Conservation (phyloP, 1,140 invertebrate genomes). For the Cotesia glomerata region DNA sequence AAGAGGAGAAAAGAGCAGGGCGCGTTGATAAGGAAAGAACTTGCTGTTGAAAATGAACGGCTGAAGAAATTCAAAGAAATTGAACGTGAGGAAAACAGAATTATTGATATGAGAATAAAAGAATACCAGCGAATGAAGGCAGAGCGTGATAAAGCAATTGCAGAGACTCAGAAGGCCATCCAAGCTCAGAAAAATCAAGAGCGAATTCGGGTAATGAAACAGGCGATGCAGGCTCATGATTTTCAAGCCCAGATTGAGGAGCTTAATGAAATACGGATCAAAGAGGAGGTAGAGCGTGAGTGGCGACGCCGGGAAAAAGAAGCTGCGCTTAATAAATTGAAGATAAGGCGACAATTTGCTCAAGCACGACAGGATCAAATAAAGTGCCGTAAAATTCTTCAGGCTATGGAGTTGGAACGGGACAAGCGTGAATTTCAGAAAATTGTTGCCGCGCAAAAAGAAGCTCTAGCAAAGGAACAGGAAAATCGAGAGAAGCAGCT, state of each 20-base stretch:
- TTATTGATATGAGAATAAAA: slow-evolving; percentile 68
- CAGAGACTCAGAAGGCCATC: slow-evolving; percentile 52
- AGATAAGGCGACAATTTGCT: slow-evolving; percentile 61
- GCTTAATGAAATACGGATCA: slow-evolving; percentile 62
- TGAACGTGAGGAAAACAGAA: slow-evolving; percentile 67
- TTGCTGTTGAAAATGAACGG: slow-evolving; percentile 66
- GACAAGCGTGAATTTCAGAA: slow-evolving; percentile 68
- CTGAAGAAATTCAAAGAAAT: slow-evolving; percentile 65
- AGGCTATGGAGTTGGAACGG: slow-evolving; percentile 68
- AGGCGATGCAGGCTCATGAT: slow-evolving; percentile 56
- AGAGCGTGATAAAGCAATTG: slow-evolving; percentile 64
- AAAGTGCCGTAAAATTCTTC: slow-evolving; percentile 59
- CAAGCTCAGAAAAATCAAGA: slow-evolving; percentile 60
- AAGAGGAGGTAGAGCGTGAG: slow-evolving; percentile 67
- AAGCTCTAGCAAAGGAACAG: slow-evolving; percentile 54
- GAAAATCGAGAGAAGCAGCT: slow-evolving; percentile 55
- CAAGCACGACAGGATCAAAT: slow-evolving; percentile 62
- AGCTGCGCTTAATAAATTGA: slow-evolving; percentile 55
- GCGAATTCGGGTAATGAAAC: slow-evolving; percentile 57
- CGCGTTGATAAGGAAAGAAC: slow-evolving; percentile 60
- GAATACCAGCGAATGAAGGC: slow-evolving; percentile 68
- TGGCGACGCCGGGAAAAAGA: slow-evolving; percentile 65
- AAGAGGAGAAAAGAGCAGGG: slow-evolving; percentile 54
- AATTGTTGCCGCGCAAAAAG: slow-evolving; percentile 59
- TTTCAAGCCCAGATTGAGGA: slow-evolving; percentile 62